Base-by-base conservation (phyloP, 2,113 vertebrate genomes). In the Sinosuthora webbiana region DNA sequence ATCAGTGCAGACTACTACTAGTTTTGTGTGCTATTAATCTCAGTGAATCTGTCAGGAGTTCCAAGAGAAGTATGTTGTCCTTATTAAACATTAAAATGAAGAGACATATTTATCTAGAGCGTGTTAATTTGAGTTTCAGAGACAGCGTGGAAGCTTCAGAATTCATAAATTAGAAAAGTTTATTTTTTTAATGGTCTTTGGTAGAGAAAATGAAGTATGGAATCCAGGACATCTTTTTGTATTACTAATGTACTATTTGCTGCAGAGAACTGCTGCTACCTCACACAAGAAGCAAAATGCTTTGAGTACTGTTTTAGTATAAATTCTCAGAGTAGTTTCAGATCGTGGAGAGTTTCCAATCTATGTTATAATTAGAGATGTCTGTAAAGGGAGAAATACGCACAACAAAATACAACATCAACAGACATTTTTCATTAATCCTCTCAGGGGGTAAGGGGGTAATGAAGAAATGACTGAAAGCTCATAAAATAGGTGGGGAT, bases 1-100 rank as follows among this genome's bases (percentile, higher is more conserved):
- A 94, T 89, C 81, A 45, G 31, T 81, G 70, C 94, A 95, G 88
- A 92, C 76, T 87, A 41, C 93, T 90, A 78, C 71, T 92, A 87
- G 88, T 89, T 96, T 84, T 79, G 53, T 97, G 87, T 96, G 88
- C 83, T 94, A 69, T 96, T 96, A 94, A 94, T 96, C 83, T 94
- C 80, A 93, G 80, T 93, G 90, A 90, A 95, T 92, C 86, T 95
- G 96, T 96, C 94, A 95, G 57, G 86, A 94, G 57, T 96, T 96
- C 86, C 69, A 84, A 73, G 49, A 93, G 76, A 96, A 93, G 27
- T 86, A 71, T 71, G 93, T 94, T 94, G 89, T 94, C 80, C 77
- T 94, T 94, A 96, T 94, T 96, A 96, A 96, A 96, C 83, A 90
- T 96, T 96, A 94, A 97, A 96, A 96, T 92, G 88, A 92, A 89